Conservation (phyloP, 2,113 vertebrate species). For the Pagrus major region DNA sequence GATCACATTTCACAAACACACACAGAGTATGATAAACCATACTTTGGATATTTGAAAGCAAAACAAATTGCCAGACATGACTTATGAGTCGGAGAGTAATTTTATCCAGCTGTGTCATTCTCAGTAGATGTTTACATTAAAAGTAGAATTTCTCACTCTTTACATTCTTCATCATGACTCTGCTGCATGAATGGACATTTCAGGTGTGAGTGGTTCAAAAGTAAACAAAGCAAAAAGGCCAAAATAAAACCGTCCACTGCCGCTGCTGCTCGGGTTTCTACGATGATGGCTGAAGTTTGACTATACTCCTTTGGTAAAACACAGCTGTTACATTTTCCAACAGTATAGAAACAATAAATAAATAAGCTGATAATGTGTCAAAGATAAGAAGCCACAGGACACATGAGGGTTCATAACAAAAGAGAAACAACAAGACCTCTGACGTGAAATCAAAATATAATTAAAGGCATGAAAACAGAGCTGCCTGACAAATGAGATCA, state of each 20-base stretch:
- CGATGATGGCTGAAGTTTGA: not conserved
- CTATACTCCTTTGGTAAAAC: constrained; percentile 38
- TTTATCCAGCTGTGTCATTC: not conserved
- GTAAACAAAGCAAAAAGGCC: constrained; percentile 26
- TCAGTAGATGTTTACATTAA: constrained; percentile 25
- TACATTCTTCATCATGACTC: constrained; percentile 44
- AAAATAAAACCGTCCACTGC: constrained; percentile 13
- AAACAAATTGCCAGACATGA: constrained; percentile 1
- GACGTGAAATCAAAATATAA: constrained; percentile 12
- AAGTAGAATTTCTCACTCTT: constrained; percentile 18
- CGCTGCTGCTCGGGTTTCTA: constrained; percentile 5
- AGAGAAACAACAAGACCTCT: constrained; percentile 25
- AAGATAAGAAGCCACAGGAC: constrained; percentile 24
- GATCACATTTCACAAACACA: constrained; percentile 80
- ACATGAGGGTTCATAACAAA: constrained; percentile 7
- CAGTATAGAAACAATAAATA: constrained; percentile 21
- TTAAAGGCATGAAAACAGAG: constrained; percentile 34
- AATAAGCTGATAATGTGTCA: constrained; percentile 13
- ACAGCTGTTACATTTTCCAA: constrained; percentile 24
- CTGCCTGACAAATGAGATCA: constrained; percentile 4
- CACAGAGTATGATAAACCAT: constrained; percentile 57
- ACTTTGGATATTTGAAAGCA: constrained; percentile 44
- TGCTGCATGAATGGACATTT: not conserved
- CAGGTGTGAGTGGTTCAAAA: not conserved
- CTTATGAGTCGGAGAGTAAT: not conserved